These are phyloP conservation scores for Probaryconus sp. DNA, from an alignment of 1,140 invertebrate species.

Conservation along the genomic window DNA sequence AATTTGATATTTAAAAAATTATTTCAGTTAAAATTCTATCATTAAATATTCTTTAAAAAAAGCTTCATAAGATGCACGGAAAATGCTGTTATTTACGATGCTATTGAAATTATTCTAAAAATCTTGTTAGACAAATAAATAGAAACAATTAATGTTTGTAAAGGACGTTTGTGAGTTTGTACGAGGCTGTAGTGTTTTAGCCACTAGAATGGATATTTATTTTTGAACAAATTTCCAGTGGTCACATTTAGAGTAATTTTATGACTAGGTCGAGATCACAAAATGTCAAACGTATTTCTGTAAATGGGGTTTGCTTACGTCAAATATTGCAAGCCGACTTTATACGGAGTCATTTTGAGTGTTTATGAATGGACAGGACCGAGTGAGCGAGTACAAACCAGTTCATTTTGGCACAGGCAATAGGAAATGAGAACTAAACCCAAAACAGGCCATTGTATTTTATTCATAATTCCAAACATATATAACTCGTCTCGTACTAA, in stretches of 20 bases:
- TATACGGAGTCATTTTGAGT: constrained; percentile 16
- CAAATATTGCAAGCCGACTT: constrained; percentile 32
- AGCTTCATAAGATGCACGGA: too few species aligned
- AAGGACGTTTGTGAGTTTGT: too few species aligned
- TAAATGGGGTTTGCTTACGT: constrained; percentile 32
- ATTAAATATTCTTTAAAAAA: too few species aligned
- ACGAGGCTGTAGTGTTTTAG: constrained; percentile 9
- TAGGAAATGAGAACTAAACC: background rate
- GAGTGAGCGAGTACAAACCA: too few species aligned
- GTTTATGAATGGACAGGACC: constrained; percentile 12
- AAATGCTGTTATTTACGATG: too few species aligned
- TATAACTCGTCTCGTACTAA: too few species aligned
- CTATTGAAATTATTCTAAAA: too few species aligned
- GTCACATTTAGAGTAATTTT: constrained; percentile 17
- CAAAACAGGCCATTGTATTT: constrained; percentile 6
- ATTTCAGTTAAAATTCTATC: too few species aligned
- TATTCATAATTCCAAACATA: too few species aligned
- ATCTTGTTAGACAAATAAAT: too few species aligned
- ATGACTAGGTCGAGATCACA: constrained; percentile 9
- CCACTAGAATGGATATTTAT: constrained; percentile 43
- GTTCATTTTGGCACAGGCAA: constrained; percentile 15
- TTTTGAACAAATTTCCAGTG: constrained; percentile 31
- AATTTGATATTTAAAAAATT: too few species aligned
- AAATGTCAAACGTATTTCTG: constrained; percentile 35
- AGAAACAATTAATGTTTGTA: too few species aligned